phyloP scores from a whole-genome alignment of 1,140 invertebrate species.

The Dendrolimus punctatus region DNA sequence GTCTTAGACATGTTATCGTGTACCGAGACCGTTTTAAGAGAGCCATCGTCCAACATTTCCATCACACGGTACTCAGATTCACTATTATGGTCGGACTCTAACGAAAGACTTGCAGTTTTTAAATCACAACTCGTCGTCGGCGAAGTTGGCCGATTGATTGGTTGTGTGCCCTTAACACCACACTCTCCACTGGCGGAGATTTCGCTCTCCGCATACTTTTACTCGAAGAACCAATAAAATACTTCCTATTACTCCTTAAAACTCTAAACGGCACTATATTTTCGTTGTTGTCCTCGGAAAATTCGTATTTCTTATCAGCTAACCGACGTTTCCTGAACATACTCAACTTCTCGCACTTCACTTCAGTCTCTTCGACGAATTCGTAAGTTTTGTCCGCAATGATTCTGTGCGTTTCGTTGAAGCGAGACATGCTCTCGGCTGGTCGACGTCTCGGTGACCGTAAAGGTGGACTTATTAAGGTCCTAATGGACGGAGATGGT shows the following conservation, averaged over 20 bases:
- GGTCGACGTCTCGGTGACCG: slow-evolving; percentile 60
- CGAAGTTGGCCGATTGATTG: slow-evolving; percentile 55
- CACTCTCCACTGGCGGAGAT: slow-evolving; percentile 58
- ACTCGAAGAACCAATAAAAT: slow-evolving; percentile 60
- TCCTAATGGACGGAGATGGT: slow-evolving; percentile 63
- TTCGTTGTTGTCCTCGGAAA: slow-evolving; percentile 88
- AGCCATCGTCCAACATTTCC: slow-evolving; percentile 69
- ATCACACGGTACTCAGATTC: slow-evolving; percentile 66
- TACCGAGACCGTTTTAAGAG: slow-evolving; percentile 62
- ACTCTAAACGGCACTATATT: slow-evolving; percentile 86
- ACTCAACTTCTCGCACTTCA: slow-evolving; percentile 86
- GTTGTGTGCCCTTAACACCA: slow-evolving; percentile 60
- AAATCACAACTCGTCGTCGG: slow-evolving; percentile 42
- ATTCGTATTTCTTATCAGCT: slow-evolving; percentile 94
- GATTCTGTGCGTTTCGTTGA: slow-evolving; percentile 73
- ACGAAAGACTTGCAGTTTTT: slow-evolving; percentile 33
- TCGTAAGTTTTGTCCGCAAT: slow-evolving; percentile 86
- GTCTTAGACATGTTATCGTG: slow-evolving; percentile 70
- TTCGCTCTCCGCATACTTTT: slow-evolving; percentile 48
- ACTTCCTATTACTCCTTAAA: slow-evolving; percentile 67
- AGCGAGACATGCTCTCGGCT: slow-evolving; percentile 66
- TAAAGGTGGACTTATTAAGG: slow-evolving; percentile 63
- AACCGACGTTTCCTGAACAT: slow-evolving; percentile 85
- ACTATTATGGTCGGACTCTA: slow-evolving; percentile 52
- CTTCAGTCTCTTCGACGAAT: slow-evolving; percentile 86